Conservation (phyloP, 2,113 vertebrate species). For the Chelonoidis abingdonii region DNA sequence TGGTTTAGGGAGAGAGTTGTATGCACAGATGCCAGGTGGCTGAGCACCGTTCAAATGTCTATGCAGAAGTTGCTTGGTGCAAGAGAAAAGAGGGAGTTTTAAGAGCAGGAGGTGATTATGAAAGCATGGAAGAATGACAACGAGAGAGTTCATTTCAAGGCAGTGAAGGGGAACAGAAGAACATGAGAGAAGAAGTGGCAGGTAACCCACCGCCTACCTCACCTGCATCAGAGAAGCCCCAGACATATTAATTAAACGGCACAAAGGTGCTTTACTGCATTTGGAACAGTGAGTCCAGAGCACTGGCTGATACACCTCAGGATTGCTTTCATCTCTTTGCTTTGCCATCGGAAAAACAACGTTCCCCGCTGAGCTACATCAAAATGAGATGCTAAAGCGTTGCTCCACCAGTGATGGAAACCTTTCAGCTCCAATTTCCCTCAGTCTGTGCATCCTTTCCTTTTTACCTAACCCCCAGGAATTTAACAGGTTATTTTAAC, state of each 20-base stretch:
- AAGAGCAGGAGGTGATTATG: neutral
- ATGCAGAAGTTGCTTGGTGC: neutral
- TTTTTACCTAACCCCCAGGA: slow-evolving; percentile 51
- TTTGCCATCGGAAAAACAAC: slow-evolving; percentile 30
- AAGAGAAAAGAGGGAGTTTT: neutral
- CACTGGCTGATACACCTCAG: neutral
- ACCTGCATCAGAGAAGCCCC: accelerated
- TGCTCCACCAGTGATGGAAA: slow-evolving; percentile 56
- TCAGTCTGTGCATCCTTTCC: slow-evolving; percentile 36
- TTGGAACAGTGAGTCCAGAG: accelerated
- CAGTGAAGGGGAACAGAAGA: neutral
- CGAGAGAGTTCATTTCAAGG: neutral
- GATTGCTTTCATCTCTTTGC: slow-evolving; percentile 16
- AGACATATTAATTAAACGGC: neutral
- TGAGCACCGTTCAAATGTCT: neutral
- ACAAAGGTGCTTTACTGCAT: neutral
- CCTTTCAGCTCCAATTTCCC: slow-evolving; percentile 65
- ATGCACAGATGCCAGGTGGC: neutral
- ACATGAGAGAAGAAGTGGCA: neutral
- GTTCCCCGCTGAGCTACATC: slow-evolving; percentile 51
- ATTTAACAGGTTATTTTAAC: slow-evolving; percentile 42
- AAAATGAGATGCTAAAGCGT: slow-evolving; percentile 59
- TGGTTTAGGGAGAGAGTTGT: neutral
- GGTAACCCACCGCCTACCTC: neutral
- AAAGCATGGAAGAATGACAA: neutral